A percentile compares a stretch with the other conserved stretches of the same genome.
Evolutionary conservation across 2,113 vertebrate species (phyloP).

Genomic region (Ictalurus punctatus): DNA sequence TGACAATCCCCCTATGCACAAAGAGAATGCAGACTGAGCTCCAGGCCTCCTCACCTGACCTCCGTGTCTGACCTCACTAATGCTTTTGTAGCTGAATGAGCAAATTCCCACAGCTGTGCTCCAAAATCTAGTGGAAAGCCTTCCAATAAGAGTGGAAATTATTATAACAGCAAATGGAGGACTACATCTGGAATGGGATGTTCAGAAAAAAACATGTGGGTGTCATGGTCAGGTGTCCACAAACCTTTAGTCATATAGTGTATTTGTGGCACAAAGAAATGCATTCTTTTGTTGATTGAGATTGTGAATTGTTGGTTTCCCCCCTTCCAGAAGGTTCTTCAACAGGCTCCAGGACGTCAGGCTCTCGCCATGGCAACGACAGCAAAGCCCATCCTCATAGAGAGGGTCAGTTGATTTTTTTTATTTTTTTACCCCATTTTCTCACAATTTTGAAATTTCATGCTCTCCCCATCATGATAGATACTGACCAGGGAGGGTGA

Average conservation of each 20-base stretch:
- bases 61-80: neutral
- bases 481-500: neutral
- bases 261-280: neutral
- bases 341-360: conserved; percentile 78
- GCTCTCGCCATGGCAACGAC: conserved; percentile 83
- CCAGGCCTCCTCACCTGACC: neutral
- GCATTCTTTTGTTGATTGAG: neutral
- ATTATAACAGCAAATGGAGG: neutral
- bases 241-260: neutral
- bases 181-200: neutral
- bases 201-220: neutral
- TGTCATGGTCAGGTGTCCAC: neutral
- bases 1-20: neutral
- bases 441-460: neutral
- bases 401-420: conserved; percentile 79
- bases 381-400: conserved; percentile 83
- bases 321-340: conserved; percentile 71
- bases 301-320: neutral
- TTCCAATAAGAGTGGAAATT: neutral
- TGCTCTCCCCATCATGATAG: neutral
- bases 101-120: neutral
- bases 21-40: neutral
- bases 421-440: neutral
- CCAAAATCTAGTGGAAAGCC: neutral
- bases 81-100: neutral